Evolutionary conservation across 2,113 vertebrate species (phyloP), one percentile per base, ranked within the genome.

Genomic region (Bettongia penicillata): DNA sequence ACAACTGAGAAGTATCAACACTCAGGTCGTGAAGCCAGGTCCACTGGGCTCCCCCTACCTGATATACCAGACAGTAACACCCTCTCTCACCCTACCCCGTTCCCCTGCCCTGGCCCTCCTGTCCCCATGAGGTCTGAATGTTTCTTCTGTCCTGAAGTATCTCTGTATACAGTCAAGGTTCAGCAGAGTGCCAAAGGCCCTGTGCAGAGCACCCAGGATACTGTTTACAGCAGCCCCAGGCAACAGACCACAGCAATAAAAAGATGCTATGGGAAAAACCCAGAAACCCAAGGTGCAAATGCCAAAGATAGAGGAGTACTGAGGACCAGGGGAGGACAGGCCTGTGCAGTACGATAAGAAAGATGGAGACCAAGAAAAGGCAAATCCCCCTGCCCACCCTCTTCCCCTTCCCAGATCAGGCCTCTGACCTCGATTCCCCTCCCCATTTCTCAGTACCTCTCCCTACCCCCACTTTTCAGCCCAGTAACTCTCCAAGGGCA

Each of bases 401-500:
- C 31, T 77, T 4, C 37, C 8, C 61, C 28, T 0, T n/a, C 16
- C 61, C 61, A 77, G 26, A 55, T 28, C 19, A 94, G 48, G 43
- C 77, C 91, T 84, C 43, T 89, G 43, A 49, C 52, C 95, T 48
- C 0, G 8, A 50, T 57, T 93, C 50, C 91, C 95, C 91, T 49
- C 89, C 31, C 51, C n/a, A 55, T 16, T 31, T n/a, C 8, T 8
- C 0, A 22, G 8, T 43, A 31, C 19, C 51, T 91, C 25, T 43
- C 14, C 10, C 50, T 91, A 47, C 94, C 93, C 90, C 37, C 57
- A 77, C 84, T 91, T 93, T 92, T 95, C 89, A 95, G 57, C 51
- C 91, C 57, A 97, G 95, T 68, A 91, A 92, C 53, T 92, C 93
- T 93, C 37, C 96, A 93, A 94, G 95, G 91, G 77, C 96, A 94